Evolutionary conservation across 2,888 invertebrate genomes (phyloP), one percentile per base, ranked within the genome.

Genomic region (Auanema freiburgensis): DNA sequence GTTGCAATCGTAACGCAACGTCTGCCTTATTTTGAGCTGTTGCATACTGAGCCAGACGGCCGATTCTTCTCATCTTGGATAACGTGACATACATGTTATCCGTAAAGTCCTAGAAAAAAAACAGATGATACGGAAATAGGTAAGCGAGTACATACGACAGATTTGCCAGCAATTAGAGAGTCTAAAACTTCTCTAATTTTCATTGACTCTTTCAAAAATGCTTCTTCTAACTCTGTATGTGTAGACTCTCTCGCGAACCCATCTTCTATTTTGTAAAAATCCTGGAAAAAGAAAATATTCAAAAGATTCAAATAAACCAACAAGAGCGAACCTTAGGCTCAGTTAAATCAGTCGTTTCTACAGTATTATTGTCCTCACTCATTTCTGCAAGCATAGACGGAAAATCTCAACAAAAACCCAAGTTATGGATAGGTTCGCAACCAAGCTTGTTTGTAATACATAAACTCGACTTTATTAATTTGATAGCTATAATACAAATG

Each of bases 261-360:
- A 46, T 76, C 73, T 55, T 76, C 76, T 18, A 76, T 42, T 16
- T 57, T 56, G 55, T 69, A 76, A 11, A 76, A 61, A 24, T 70
- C 67, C 69, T 72, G n/a, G n/a, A n/a, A n/a, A n/a, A n/a, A n/a
- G n/a, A n/a, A n/a, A n/a, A n/a, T n/a, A n/a, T n/a, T n/a, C 40
- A 24, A 61, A 50, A 21, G 55, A 1, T 49, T 50, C 14, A 42
- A 50, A 25, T 40, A 16, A 14, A 23, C 10, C 16, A 8, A 11
- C 14, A 57, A 21, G 18, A 18, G 18, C 18, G 1, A 41, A 52
- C 51, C 41, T 23, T 24, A 14, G 18, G 21, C 40, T n/a, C 33
- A 58, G 21, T 12, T 1, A 42, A 16, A 16, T 58, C 40, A 11
- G 41, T 49, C 50, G 10, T 25, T 46, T 58, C 58, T 2, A 16